A percentile compares a stretch with the other conserved stretches of the same genome.
Evolutionary conservation across 2,113 vertebrate species (phyloP).

Genomic region (Microcebus griseorufus): DNA sequence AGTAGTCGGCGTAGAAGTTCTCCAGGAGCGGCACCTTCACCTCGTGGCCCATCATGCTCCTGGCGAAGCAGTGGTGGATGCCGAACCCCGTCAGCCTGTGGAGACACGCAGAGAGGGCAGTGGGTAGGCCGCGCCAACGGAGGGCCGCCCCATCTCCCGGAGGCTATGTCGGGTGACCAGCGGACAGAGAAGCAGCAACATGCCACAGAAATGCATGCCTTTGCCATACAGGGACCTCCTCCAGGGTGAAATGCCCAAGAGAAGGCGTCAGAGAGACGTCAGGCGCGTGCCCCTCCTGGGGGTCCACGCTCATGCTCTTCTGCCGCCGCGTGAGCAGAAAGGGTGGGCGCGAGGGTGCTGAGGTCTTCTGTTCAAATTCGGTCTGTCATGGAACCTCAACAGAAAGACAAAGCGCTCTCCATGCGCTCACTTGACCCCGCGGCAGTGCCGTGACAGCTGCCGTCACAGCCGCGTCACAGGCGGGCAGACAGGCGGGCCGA

Average conservation of each 20-base stretch:
- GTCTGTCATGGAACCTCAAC: fast-evolving
- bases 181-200: not conserved
- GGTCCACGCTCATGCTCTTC: not conserved
- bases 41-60: conserved; percentile 95
- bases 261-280: not conserved
- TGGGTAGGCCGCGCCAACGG: not conserved
- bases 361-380: not conserved
- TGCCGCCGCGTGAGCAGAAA: not conserved
- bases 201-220: not conserved
- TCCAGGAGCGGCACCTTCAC: conserved; percentile 90
- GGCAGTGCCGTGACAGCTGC: not conserved
- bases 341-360: fast-evolving
- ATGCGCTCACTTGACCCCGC: fast-evolving
- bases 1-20: conserved; percentile 96
- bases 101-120: not conserved
- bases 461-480: not conserved
- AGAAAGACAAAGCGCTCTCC: not conserved
- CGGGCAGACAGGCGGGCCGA: not conserved
- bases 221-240: fast-evolving
- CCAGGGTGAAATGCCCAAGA: not conserved
- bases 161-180: not conserved
- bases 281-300: not conserved
- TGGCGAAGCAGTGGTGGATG: conserved; percentile 98
- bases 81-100: conserved; percentile 94
- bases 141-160: not conserved